A percentile compares a stretch with the other conserved stretches of the same genome.
Evolutionary conservation across 2,113 vertebrate genomes (phyloP).

Genomic region (Notechis scutatus): DNA sequence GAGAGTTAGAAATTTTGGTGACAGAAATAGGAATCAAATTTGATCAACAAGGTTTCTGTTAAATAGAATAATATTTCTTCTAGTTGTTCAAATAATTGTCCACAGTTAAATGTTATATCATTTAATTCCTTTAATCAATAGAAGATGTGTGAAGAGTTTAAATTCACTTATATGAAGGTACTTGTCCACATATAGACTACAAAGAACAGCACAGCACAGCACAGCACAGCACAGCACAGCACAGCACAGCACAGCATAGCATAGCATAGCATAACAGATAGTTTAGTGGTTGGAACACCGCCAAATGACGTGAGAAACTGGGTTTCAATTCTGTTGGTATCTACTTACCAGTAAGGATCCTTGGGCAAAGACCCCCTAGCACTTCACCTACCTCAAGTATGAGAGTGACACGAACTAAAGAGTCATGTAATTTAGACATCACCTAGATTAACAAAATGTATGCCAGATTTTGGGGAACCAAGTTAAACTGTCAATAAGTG

Average conservation of each 20-base stretch:
- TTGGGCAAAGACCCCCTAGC: not conserved
- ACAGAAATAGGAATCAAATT: not conserved
- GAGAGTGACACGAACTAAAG: not conserved
- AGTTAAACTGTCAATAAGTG: not conserved
- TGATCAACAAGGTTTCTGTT: not conserved
- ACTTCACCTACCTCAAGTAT: not conserved
- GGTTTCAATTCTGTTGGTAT: not conserved
- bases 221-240: not conserved
- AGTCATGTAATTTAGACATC: not conserved
- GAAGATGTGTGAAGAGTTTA: not conserved
- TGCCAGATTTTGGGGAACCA: not conserved
- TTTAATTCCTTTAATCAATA: constrained; percentile 9
- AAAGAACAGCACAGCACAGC: not conserved
- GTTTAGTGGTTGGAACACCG: not conserved
- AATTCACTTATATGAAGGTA: not conserved
- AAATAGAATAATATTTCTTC: not conserved
- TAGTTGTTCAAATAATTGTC: not conserved
- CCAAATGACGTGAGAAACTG: not conserved
- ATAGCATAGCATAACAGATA: not conserved
- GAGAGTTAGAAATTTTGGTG: not conserved
- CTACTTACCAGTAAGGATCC: not conserved
- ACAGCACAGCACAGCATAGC: too few species aligned
- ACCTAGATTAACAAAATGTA: not conserved
- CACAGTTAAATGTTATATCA: not conserved
- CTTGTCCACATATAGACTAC: not conserved